A percentile compares a stretch with the other conserved stretches of the same genome.
phyloP scores from a whole-genome alignment of 2,888 invertebrate genomes.

The Tuta absoluta region DNA sequence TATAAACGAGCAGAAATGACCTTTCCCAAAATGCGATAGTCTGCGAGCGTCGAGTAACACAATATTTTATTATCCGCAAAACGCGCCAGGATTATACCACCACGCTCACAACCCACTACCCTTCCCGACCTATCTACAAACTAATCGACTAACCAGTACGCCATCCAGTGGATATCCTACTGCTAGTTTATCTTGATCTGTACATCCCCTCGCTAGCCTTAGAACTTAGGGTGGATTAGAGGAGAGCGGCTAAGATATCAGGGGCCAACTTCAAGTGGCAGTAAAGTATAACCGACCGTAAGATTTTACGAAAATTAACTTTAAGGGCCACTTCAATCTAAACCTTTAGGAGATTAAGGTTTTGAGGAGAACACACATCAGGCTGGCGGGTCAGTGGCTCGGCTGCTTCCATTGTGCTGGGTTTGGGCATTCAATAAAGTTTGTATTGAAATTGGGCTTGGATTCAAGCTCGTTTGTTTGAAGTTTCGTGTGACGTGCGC shows the following conservation, averaged over 20 bases:
- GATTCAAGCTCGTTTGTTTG: not conserved
- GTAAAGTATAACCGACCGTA: slow-evolving; percentile 58
- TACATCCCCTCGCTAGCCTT: slow-evolving; percentile 33
- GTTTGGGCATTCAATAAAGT: slow-evolving; percentile 18
- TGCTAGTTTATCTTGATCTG: slow-evolving; percentile 49
- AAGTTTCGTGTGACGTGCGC: slow-evolving; percentile 11
- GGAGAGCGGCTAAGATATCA: not conserved
- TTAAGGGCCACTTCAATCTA: slow-evolving; percentile 71
- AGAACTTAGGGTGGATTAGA: not conserved
- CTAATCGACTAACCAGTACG: slow-evolving; percentile 34
- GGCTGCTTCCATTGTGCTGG: slow-evolving; percentile 46
- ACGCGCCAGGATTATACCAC: slow-evolving; percentile 54
- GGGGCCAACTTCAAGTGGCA: slow-evolving; percentile 43
- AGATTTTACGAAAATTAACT: slow-evolving; percentile 79
- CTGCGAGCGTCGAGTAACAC: slow-evolving; percentile 42
- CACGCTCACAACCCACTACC: not conserved
- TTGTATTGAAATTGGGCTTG: slow-evolving; percentile 12
- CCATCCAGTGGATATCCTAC: slow-evolving; percentile 43
- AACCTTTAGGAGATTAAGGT: slow-evolving; percentile 70
- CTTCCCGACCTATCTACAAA: not conserved
- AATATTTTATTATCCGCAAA: slow-evolving; percentile 73
- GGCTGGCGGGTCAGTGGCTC: slow-evolving; percentile 48
- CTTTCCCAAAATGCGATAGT: not conserved
- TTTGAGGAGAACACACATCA: slow-evolving; percentile 59
- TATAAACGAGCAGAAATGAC: slow-evolving; percentile 11